phyloP scores from a whole-genome alignment of 2,113 vertebrate species.

The Hippocampus mohnikei region DNA sequence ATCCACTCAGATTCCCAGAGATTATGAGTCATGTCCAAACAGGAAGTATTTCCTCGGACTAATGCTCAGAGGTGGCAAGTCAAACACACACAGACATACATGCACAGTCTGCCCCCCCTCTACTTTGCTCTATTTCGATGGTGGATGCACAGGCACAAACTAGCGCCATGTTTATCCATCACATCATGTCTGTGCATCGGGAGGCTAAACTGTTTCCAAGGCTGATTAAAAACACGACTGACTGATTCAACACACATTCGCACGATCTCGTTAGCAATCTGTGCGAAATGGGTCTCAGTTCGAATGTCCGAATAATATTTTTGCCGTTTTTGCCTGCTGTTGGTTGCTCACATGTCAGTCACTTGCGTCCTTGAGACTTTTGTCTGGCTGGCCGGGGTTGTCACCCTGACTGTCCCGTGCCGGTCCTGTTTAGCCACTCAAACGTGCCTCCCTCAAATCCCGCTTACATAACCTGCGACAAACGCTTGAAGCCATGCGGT shows the following conservation, averaged over 20 bases:
- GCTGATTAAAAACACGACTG: conserved; percentile 19
- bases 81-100: conserved; percentile 7
- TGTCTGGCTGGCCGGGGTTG: conserved; percentile 37
- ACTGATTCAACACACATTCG: conserved; percentile 11
- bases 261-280: neutral
- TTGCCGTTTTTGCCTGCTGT: neutral
- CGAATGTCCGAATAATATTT: neutral
- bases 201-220: conserved; percentile 19
- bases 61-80: conserved; percentile 55
- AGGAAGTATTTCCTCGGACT: conserved; percentile 67
- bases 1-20: conserved; percentile 68
- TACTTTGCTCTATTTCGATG: conserved; percentile 31
- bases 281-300: conserved; percentile 10
- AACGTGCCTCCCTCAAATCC: conserved; percentile 20
- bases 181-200: conserved; percentile 43
- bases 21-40: conserved; percentile 73
- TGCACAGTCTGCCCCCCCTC: conserved; percentile 8
- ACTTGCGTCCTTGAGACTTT: conserved; percentile 22
- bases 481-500: neutral
- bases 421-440: conserved; percentile 37
- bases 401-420: conserved; percentile 30
- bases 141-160: conserved; percentile 37
- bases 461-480: conserved; percentile 33
- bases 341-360: conserved; percentile 1
- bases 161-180: conserved; percentile 46